These are phyloP conservation scores for Melipona quadrifasciata DNA, from an alignment of 1,140 invertebrate species.

Conservation along the genomic window DNA sequence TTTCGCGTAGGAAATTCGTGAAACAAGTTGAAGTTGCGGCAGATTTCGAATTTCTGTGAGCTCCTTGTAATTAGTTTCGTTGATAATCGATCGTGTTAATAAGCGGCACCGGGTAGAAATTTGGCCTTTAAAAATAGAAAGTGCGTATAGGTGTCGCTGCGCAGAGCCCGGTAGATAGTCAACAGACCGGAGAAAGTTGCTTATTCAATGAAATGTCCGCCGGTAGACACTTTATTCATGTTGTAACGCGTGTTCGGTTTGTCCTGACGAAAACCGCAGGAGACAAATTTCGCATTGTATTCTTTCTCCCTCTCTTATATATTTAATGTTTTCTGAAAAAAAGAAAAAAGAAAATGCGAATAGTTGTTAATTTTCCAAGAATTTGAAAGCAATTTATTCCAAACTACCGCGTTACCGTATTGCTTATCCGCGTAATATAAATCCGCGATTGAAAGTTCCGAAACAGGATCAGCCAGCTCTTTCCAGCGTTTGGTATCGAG, in stretches of 20 bases:
- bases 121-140: neutral
- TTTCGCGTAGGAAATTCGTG: too few relatives aligned
- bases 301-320: neutral
- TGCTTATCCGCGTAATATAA: neutral
- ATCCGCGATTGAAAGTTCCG: neutral
- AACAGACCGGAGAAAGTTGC: constrained; percentile 32
- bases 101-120: neutral
- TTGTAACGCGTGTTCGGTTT: constrained; percentile 10
- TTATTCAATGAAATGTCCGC: constrained; percentile 6
- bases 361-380: neutral
- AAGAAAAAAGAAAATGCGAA: neutral
- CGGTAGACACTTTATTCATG: neutral
- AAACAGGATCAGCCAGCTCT: neutral
- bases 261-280: constrained; percentile 13
- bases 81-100: neutral
- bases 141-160: neutral
- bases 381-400: neutral
- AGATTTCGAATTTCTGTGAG: neutral
- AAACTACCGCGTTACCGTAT: too few relatives aligned
- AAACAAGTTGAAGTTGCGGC: neutral
- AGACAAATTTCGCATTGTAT: constrained; percentile 12
- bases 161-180: constrained; percentile 1
- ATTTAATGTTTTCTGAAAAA: too few relatives aligned
- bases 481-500: neutral
- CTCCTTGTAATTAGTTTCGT: neutral